Evolutionary conservation across 2,113 vertebrate species (phyloP).

Genomic region (Stegastes partitus): DNA sequence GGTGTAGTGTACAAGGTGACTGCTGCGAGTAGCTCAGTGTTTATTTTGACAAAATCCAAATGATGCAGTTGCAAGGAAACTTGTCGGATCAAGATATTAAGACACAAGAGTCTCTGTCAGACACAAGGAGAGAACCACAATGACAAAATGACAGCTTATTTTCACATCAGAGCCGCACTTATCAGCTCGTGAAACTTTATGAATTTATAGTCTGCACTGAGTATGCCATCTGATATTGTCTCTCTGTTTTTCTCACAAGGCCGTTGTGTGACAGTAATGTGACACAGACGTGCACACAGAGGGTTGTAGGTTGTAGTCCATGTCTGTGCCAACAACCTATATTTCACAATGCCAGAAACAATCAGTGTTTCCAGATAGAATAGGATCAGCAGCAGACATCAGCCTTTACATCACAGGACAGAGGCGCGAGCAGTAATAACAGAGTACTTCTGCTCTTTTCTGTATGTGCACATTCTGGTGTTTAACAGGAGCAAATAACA

Average conservation of each 20-base stretch:
- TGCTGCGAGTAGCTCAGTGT: constrained; percentile 1
- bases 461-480: not conserved
- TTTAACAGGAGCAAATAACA: constrained; percentile 30
- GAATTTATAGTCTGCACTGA: constrained; percentile 62
- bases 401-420: constrained; percentile 10
- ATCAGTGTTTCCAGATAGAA: constrained; percentile 50
- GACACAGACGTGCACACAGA: constrained; percentile 45
- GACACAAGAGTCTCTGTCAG: not conserved
- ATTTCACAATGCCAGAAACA: constrained; percentile 64
- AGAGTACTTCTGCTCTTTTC: constrained; percentile 10
- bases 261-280: constrained; percentile 47
- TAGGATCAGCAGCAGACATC: not conserved
- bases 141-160: constrained; percentile 13
- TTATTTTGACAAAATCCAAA: constrained; percentile 39
- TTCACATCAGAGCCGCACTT: not conserved
- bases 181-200: constrained; percentile 55
- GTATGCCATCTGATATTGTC: constrained; percentile 43
- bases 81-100: constrained; percentile 9
- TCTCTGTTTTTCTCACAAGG: constrained; percentile 15
- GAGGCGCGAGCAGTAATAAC: constrained; percentile 8
- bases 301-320: constrained; percentile 76
- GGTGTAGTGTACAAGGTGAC: constrained; percentile 8
- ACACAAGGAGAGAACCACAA: constrained; percentile 4
- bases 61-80: constrained; percentile 10
- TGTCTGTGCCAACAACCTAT: constrained; percentile 28